Percentiles rank a stretch among this genome's conserved stretches.
Evolutionary conservation across 2,888 invertebrate genomes (phyloP).

Genomic region (Eupithecia vulgata): DNA sequence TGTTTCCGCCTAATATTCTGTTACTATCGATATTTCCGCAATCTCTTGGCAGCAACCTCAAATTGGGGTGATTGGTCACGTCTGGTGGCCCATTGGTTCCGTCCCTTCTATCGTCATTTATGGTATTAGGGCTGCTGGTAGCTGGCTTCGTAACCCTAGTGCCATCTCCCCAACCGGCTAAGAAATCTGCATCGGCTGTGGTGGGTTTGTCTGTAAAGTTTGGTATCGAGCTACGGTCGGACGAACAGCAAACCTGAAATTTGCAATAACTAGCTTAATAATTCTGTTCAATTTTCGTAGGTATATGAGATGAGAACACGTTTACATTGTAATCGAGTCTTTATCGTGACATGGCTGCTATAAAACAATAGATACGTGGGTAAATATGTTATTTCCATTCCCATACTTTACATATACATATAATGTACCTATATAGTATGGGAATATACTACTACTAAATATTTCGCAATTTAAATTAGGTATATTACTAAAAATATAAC

Average conservation of each 20-base stretch:
- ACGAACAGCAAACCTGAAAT: conserved; percentile 59
- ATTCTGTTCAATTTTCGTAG: background rate
- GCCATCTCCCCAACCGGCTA: conserved; percentile 22
- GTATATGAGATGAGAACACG: background rate
- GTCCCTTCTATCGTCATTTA: conserved; percentile 16
- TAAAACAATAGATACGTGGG: background rate
- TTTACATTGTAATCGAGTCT: background rate
- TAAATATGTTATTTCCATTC: background rate
- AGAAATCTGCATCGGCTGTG: conserved; percentile 7
- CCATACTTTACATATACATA: background rate
- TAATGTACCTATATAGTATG: no score
- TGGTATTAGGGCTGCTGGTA: conserved; percentile 11
- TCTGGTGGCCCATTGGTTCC: conserved; percentile 26
- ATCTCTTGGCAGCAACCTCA: conserved; percentile 56
- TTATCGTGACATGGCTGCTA: background rate
- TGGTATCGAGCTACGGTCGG: conserved; percentile 13
- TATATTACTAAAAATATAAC: no score
- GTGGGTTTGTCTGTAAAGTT: conserved; percentile 11
- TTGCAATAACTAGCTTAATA: background rate
- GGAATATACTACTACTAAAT: no score
- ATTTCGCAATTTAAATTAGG: no score
- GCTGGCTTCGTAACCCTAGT: conserved; percentile 5
- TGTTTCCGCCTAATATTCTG: conserved; percentile 85
- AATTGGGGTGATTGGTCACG: conserved; percentile 48
- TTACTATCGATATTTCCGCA: conserved; percentile 84